These are phyloP conservation scores for Melanostigma gelatinosum DNA, from an alignment of 2,113 vertebrate species.

Conservation along the genomic window DNA sequence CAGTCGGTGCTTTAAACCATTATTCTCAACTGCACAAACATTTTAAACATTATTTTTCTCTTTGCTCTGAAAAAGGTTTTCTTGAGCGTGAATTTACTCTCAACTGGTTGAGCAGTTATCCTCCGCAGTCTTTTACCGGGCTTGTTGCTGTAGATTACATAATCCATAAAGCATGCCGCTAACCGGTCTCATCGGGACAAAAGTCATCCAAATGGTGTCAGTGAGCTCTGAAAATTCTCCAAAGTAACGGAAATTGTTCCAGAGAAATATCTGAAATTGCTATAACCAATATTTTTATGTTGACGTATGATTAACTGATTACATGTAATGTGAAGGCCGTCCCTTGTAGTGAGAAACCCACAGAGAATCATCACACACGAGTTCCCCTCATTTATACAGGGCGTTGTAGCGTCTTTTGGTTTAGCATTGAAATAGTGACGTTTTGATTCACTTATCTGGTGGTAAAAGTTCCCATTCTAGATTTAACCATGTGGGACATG, in stretches of 20 bases:
- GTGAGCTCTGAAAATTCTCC: background rate
- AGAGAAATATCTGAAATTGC: background rate
- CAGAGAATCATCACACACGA: background rate
- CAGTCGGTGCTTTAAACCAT: background rate
- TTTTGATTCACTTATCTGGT: background rate
- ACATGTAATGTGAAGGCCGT: background rate
- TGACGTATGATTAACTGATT: background rate
- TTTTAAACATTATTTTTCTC: background rate
- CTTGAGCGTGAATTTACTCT: background rate
- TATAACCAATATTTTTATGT: background rate
- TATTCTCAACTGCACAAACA: background rate
- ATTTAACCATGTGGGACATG: background rate
- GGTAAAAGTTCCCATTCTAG: background rate
- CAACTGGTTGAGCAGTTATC: conserved; percentile 2
- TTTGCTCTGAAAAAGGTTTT: background rate
- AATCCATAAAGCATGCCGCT: background rate
- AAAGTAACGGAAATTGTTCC: background rate
- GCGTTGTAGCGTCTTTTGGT: background rate
- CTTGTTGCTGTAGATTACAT: background rate
- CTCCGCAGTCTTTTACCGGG: background rate
- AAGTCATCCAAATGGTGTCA: background rate
- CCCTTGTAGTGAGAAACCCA: background rate
- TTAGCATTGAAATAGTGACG: background rate
- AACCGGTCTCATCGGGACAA: background rate
- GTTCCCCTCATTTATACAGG: background rate